Base-by-base conservation (phyloP, 2,113 vertebrate genomes). In the Mesitornis unicolor region DNA sequence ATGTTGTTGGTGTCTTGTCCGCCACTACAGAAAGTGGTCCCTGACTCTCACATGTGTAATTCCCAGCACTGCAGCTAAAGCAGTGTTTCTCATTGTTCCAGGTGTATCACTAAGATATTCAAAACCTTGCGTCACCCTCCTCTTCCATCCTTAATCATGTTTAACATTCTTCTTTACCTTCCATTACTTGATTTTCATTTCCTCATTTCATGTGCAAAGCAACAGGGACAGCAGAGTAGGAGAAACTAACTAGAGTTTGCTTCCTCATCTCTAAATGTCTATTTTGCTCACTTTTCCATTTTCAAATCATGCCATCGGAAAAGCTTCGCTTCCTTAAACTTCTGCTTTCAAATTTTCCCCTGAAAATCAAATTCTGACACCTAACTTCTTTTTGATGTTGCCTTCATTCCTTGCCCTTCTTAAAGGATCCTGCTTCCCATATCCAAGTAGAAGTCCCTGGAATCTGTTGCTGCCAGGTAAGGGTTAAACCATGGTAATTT, bases 341-440 rank as follows among this genome's bases (percentile, higher is more conserved):
- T 95, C 74, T 95, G 84, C 81, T 93, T 91, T 96, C 81, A 42
- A 59, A 26, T 48, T 64, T 59, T 65, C 43, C 48, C 48, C 61
- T 82, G 87, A 11, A 57, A 63, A 61, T 57, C 48, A 33, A 75
- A 89, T 96, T 96, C 94, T 96, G 93, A 92, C 38, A 14, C 73
- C 51, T 97, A 93, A 95, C 83, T 86, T 96, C 36, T 93, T 71
- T 96, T 84, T 90, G 84, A 93, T 91, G 74, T 95, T 96, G 89
- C 96, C 95, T 97, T 95, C 89, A 0, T 92, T 96, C 89, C 89
- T 87, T 91, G 77, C 81, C 91, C 95, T 92, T 91, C 91, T 89
- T 75, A 68, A 97, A 97, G 96, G 94, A 89, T 93, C 91, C 86
- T 95, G 95, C 94, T 95, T 90, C 60, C 80, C 64, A 95, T 95